Evolutionary conservation across 92 coral and sea anemone genomes (phyloP), one percentile per base, ranked within the genome.

Genomic region (Heteractis magnifica): DNA sequence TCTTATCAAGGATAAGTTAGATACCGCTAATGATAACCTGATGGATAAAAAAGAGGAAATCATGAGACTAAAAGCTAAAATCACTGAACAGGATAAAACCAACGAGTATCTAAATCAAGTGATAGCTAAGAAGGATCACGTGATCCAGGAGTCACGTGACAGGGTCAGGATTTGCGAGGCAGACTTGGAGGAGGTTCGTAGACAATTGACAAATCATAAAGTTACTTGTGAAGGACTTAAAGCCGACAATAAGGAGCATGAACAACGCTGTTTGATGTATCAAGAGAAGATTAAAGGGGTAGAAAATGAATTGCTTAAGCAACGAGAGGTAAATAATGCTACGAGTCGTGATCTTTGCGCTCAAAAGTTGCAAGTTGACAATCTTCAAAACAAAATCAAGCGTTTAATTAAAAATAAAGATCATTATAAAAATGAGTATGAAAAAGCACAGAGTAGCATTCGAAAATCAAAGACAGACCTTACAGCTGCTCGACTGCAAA

Each of bases 171-270:
- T 76, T 71, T 60, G 84, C 77, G 97, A 92, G 55, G 83, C 77
- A 44, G 93, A 94, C 41, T 73, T 77, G 73, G 94, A 92, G 34
- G 90, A 84, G 65, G 74, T 89, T 50, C 87, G 89, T 72, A 91
- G 89, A 12, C 93, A 92, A 16, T 48, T 87, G 75, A 83, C 80
- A 72, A 52, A 91, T 48, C 78, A 88, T 11, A 86, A 80, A 77
- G 88, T 90, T 21, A 77, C 79, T 64, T 77, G 85, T 71, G 98
- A 94, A 6, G 94, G 97, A 1, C 76, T 94, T 77, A 89, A 84
- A 71, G 91, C 94, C 11, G 98, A 94, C 76, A 92, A 92, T 34
- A 83, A 81, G 19, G 94, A 93, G 26, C 85, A 79, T 80, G 94
- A 94, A 49, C 80, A 86, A 52, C 89, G 96, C 19, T 76, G 87